Conservation (phyloP, 2,888 invertebrate species). For the Leistus spinibarbis region DNA sequence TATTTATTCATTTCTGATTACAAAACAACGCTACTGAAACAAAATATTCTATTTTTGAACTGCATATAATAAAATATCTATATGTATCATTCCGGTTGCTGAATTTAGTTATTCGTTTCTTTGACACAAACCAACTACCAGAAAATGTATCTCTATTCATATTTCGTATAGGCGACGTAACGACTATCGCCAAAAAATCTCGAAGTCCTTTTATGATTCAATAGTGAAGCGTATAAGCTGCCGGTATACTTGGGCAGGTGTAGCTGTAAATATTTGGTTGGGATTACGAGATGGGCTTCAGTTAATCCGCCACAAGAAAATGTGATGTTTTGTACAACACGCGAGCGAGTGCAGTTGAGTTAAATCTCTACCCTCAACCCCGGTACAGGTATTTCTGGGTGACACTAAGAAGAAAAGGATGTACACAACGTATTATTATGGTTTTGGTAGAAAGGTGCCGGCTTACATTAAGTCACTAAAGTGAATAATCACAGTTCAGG, state of each 20-base stretch:
- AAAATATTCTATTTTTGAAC: too few species aligned
- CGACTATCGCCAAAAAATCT: background rate
- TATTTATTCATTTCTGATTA: too few species aligned
- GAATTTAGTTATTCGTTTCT: background rate
- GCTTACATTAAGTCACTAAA: background rate
- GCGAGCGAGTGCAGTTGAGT: background rate
- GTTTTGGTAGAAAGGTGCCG: background rate
- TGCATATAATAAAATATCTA: too few species aligned
- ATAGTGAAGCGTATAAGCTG: background rate
- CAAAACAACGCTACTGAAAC: too few species aligned
- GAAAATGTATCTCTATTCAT: background rate
- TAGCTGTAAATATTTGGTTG: slow-evolving; percentile 9
- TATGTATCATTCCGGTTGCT: background rate
- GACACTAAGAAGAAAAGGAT: slow-evolving; percentile 1
- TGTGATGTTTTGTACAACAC: background rate
- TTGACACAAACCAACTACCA: background rate
- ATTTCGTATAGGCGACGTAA: background rate
- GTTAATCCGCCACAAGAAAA: slow-evolving; percentile 1
- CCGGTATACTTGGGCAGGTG: background rate
- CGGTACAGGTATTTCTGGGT: background rate
- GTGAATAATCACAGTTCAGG: background rate
- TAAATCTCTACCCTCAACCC: background rate
- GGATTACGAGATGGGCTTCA: background rate
- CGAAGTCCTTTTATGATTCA: too few species aligned
- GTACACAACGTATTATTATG: background rate